Conservation (phyloP, 1,140 invertebrate species). For the Homalodisca vitripennis region DNA sequence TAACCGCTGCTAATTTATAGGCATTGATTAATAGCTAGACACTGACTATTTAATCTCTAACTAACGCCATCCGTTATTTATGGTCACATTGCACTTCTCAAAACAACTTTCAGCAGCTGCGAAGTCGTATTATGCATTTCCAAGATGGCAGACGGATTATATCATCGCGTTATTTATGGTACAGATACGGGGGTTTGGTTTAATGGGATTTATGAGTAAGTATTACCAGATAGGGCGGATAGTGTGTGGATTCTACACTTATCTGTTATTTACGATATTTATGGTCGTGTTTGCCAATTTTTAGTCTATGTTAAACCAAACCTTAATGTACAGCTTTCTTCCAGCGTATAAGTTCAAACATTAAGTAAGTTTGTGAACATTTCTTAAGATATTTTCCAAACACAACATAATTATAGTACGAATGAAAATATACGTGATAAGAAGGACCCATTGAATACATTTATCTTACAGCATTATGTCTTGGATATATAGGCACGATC, state of each 20-base stretch:
- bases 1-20: conserved; percentile 16
- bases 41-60: conserved; percentile 19
- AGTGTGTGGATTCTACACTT: not conserved
- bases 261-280: not conserved
- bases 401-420: too few species aligned
- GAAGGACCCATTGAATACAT: too few species aligned
- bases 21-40: conserved; percentile 23
- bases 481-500: too few species aligned
- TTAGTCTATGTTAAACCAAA: not conserved
- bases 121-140: not conserved
- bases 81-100: conserved; percentile 19
- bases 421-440: too few species aligned
- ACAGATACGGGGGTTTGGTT: not conserved
- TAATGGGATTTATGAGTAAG: conserved; percentile 4
- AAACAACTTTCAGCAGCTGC: conserved; percentile 7
- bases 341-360: too few species aligned
- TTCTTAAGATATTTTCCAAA: too few species aligned
- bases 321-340: too few species aligned
- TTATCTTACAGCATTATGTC: too few species aligned
- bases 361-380: too few species aligned
- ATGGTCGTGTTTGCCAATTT: not conserved
- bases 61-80: conserved; percentile 17
- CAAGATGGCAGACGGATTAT: conserved; percentile 24
- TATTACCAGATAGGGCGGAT: conserved; percentile 3
- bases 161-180: conserved; percentile 5